These are phyloP conservation scores for Aricia agestis DNA, from an alignment of 1,140 invertebrate species.

Conservation along the genomic window DNA sequence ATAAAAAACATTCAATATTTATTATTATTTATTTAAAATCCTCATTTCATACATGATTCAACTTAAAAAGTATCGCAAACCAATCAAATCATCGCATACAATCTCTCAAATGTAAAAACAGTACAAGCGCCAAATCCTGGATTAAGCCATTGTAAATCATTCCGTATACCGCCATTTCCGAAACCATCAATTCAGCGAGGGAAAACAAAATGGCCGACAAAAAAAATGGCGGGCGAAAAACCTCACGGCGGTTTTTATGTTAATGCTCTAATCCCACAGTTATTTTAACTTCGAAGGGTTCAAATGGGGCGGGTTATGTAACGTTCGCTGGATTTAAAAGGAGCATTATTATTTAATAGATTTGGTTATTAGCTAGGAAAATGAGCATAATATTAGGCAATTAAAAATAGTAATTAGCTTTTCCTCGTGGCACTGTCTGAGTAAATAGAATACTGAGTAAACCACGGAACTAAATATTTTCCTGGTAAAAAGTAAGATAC, in stretches of 20 bases:
- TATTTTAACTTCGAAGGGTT: background rate
- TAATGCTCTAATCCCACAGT: background rate
- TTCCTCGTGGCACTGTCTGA: no score
- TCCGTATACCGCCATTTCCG: background rate
- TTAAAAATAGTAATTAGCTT: no score
- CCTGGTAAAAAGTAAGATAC: no score
- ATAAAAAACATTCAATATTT: no score
- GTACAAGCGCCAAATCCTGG: background rate
- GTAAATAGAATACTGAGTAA: no score
- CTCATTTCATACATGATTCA: no score
- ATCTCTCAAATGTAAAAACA: background rate
- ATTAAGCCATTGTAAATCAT: background rate
- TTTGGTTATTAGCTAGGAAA: no score
- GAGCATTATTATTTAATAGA: no score
- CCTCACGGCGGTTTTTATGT: conserved; percentile 8
- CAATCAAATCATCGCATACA: background rate
- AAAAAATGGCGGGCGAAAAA: conserved; percentile 2
- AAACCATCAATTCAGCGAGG: background rate
- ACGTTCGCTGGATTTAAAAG: background rate
- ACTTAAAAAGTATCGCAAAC: no score
- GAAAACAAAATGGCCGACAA: background rate
- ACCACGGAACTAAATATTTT: no score
- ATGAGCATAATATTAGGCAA: no score
- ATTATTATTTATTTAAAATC: no score
- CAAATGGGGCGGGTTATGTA: background rate